Base-by-base conservation (phyloP, 2,113 vertebrate species). In the Siniperca chuatsi region DNA sequence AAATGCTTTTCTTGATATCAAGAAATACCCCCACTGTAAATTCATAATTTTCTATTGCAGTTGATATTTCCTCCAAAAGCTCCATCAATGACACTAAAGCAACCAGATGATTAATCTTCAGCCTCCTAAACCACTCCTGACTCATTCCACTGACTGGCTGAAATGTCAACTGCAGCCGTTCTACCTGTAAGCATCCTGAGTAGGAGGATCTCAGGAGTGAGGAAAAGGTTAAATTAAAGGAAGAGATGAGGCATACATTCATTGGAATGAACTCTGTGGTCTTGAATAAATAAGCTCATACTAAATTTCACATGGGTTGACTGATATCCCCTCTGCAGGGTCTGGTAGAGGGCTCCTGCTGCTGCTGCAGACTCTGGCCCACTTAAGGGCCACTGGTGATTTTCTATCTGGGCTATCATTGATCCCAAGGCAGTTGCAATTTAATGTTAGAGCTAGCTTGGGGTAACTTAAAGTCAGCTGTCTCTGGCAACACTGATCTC, bases 301-400 rank as follows among this genome's bases (percentile, higher is more conserved):
- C 40, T 70, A 21, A 29, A 66, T 79, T 37, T 52, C 9, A 66
- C 68, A 46, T n/a, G 54, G n/a, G 50, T 44, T 58, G 52, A 50
- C 64, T 69, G 62, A 25, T 80, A 71, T 72, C 64, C 25, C 67
- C 81, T 79, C 42, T 79, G 76, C 61, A 37, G 84, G 62, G 52
- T 69, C 52, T 75, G 37, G 65, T 13, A 16, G 44, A 72, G 73
- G 60, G 25, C 61, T 77, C 6, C 83, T 87, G 52, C 46, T 72
- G 37, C 73, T 64, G 58, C 25, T 55, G 50, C 64, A 75, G 64
- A 84, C 83, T 35, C 75, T 88, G 88, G 71, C 87, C 89, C 89
- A 92, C 72, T 88, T 88, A 85, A 76, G 29, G 62, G 69, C 84
- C 84, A 78, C 86, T 85, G 75, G 77, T 87, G 86, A 48, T 54